Evolutionary conservation across 2,113 vertebrate genomes (phyloP), one percentile per base, ranked within the genome.

Genomic region (Megaceryle maxima): DNA sequence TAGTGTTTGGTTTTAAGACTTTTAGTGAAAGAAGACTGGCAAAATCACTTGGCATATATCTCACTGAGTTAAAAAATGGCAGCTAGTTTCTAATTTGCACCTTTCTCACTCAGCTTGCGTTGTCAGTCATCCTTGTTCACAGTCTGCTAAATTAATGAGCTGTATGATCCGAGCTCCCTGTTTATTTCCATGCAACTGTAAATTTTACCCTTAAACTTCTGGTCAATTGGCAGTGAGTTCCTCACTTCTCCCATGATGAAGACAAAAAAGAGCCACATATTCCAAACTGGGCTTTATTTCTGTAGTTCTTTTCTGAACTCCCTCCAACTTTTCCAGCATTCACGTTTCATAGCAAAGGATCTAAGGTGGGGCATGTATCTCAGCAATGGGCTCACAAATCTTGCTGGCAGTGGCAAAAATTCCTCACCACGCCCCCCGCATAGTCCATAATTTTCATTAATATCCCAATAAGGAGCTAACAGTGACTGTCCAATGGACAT

Each of bases 381-480:
- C 77, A 63, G 48, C 66, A 2, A 16, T 0, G n/a, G 48, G 44
- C 68, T 82, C 91, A 64, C 95, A 91, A 89, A 94, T 94, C 92
- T 89, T 59, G 44, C 81, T 87, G 92, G 55, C 86, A 96, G 86
- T 63, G 50, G 66, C 46, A 62, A 51, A 94, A 94, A 95, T 68
- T 96, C 91, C 87, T 87, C 87, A 56, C 91, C 95, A 95, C 33
- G 0, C 76, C 83, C 74, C 88, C 77, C n/a, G 31, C 4, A 72
- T 82, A 44, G 80, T 79, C 88, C 92, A 68, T 92, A 91, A 85
- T 79, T 95, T 89, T 87, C 83, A 89, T 39, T 93, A 89, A 73
- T 28, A 79, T 24, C 88, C 56, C 83, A 92, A 73, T 72, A 75
- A 3, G 6, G 60, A 88, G 31, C 68, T 87, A 18, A 73, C 73